Conservation (phyloP, 2,888 invertebrate species). For the Mellilla xanthometata region DNA sequence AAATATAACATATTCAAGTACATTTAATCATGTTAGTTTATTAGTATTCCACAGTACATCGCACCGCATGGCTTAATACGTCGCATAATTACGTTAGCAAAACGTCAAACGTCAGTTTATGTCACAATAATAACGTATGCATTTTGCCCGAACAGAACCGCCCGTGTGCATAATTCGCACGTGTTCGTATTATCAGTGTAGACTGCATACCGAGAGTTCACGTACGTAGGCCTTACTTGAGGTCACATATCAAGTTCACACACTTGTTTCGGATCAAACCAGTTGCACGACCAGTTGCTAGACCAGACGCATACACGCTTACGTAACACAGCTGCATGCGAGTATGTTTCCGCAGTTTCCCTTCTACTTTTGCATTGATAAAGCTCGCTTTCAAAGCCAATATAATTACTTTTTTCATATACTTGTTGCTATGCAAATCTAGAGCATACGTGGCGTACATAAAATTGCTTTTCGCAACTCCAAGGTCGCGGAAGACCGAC, state of each 20-base stretch:
- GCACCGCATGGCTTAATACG: too few species aligned
- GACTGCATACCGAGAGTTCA: conserved; percentile 48
- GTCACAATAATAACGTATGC: background rate
- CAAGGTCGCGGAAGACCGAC: conserved; percentile 44
- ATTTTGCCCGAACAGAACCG: conserved; percentile 17
- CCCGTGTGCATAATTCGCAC: conserved; percentile 43
- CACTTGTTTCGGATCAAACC: conserved; percentile 55
- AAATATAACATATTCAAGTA: too few species aligned
- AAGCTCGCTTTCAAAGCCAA: conserved; percentile 23
- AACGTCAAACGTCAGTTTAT: background rate
- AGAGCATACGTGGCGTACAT: conserved; percentile 9
- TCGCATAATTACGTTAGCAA: too few species aligned
- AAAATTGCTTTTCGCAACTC: conserved; percentile 36
- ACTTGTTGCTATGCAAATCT: conserved; percentile 21
- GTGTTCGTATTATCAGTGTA: conserved; percentile 49
- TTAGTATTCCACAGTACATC: too few species aligned
- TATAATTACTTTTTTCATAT: background rate
- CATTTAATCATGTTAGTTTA: too few species aligned
- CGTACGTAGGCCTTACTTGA: conserved; percentile 55
- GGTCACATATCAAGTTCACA: conserved; percentile 77
- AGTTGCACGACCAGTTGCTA: conserved; percentile 42
- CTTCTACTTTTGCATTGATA: conserved; percentile 39
- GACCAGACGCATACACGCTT: conserved; percentile 36
- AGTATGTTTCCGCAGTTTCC: conserved; percentile 42
- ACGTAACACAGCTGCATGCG: conserved; percentile 34